Percentiles rank a stretch among this genome's conserved stretches.
Evolutionary conservation across 2,888 invertebrate genomes (phyloP).

Genomic region (Acronicta psi): DNA sequence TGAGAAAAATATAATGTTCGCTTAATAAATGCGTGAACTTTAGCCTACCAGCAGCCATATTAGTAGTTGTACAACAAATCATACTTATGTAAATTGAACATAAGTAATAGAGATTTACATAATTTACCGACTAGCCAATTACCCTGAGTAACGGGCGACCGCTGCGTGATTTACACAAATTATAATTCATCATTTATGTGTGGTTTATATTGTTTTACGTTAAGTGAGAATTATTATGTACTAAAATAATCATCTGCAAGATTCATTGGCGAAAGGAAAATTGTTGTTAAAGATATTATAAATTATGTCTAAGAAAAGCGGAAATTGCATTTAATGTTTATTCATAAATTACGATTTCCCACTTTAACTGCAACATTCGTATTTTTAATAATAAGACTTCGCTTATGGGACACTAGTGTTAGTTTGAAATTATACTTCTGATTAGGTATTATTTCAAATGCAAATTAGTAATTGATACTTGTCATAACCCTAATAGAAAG

Average conservation of each 20-base stretch:
- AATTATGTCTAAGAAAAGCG: too few relatives aligned
- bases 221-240: slow-evolving; percentile 24
- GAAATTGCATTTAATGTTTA: too few relatives aligned
- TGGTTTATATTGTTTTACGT: slow-evolving; percentile 37
- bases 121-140: slow-evolving; percentile 60
- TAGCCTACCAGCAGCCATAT: slow-evolving; percentile 27
- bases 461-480: too few relatives aligned
- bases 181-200: slow-evolving; percentile 37
- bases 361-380: too few relatives aligned
- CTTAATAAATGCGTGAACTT: slow-evolving; percentile 25
- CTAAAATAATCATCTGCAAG: slow-evolving; percentile 10
- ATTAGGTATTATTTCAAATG: too few relatives aligned
- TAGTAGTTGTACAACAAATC: slow-evolving; percentile 56
- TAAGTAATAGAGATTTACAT: slow-evolving; percentile 64
- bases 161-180: slow-evolving; percentile 53
- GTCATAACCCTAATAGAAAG: too few relatives aligned
- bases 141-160: slow-evolving; percentile 48
- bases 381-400: too few relatives aligned
- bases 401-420: too few relatives aligned
- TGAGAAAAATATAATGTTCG: neutral
- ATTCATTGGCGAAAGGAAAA: neutral
- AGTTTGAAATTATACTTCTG: too few relatives aligned
- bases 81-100: slow-evolving; percentile 61
- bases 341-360: too few relatives aligned
- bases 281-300: neutral